A percentile compares a stretch with the other conserved stretches of the same genome.
Conservation (phyloP, 2,888 invertebrate species). For the Rhimphoctona megacephalus region DNA sequence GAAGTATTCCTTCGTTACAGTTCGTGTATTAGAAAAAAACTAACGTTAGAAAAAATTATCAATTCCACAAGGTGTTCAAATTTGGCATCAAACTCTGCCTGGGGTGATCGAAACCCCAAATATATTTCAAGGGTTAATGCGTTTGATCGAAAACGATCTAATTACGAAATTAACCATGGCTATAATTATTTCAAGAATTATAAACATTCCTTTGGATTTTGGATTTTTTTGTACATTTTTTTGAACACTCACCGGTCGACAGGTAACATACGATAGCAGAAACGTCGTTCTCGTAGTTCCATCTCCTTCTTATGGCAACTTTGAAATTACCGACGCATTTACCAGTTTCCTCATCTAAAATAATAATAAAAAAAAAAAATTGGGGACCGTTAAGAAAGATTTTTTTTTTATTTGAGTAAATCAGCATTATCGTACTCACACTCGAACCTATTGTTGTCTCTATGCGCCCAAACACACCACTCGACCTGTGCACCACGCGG, state of each 20-base stretch:
- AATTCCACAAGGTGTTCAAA: no score
- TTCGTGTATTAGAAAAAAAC: no score
- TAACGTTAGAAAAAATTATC: no score
- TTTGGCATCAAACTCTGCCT: no score
- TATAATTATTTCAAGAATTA: background rate
- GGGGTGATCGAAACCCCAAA: no score
- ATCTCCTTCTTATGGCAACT: conserved; percentile 93
- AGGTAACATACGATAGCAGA: conserved; percentile 94
- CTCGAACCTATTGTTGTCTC: conserved; percentile 94
- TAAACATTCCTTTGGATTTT: background rate
- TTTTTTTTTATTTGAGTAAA: conserved; percentile 50
- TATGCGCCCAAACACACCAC: conserved; percentile 97
- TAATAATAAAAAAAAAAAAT: conserved; percentile 21
- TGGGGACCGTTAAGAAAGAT: background rate
- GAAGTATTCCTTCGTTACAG: no score
- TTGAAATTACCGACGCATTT: conserved; percentile 93
- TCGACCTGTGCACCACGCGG: conserved; percentile 94
- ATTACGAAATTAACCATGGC: no score
- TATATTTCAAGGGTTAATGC: no score
- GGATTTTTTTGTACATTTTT: background rate
- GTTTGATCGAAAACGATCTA: no score
- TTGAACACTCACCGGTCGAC: conserved; percentile 87
- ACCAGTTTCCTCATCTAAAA: conserved; percentile 95
- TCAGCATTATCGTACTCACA: conserved; percentile 86
- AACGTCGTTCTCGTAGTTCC: conserved; percentile 95